Evolutionary conservation across 2,113 vertebrate genomes (phyloP), one percentile per base, ranked within the genome.

Genomic region (Uria aalge): DNA sequence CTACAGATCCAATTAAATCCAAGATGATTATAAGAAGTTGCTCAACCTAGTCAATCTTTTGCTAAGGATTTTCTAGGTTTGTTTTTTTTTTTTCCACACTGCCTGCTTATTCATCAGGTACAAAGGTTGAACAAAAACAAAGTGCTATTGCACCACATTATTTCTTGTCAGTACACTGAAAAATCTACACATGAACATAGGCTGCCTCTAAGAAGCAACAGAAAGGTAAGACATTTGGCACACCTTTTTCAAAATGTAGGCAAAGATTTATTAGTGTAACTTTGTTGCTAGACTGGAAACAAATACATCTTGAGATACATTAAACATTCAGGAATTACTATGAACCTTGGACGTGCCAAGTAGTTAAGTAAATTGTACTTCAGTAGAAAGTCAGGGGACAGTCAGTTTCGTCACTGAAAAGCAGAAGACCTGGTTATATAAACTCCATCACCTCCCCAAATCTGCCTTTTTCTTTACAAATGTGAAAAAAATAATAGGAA

Each of bases 11-110:
- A 96, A 96, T 97, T 96, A 96, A 96, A 89, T 67, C 64, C 89
- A 89, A 95, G 95, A 96, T 72, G 66, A 97, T 88, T 94, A 94
- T 94, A 97, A 95, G 85, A 95, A 95, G 91, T 96, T 97, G 94
- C 93, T 96, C 84, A 96, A 93, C 97, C 95, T 98, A 98, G 98
- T 98, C 95, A 98, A 98, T 98, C 95, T 98, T 98, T 98, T 98
- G 98, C 98, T 97, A 98, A 98, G 85, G 95, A 96, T 94, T 77
- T 95, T 87, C 89, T 85, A 77, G 20, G 69, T 60, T 92, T 69
- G 91, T 89, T 81, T 67, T 91, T 94, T 71, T 75, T 75, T 90
- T 75, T 84, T 82, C 88, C 71, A 93, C 69, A 67, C 43, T 59
- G 72, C 50, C 90, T 86, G 93, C 91, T 85, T 94, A 79, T 76